Evolutionary conservation across 2,888 invertebrate genomes (phyloP).

Genomic region (Tachina fera): DNA sequence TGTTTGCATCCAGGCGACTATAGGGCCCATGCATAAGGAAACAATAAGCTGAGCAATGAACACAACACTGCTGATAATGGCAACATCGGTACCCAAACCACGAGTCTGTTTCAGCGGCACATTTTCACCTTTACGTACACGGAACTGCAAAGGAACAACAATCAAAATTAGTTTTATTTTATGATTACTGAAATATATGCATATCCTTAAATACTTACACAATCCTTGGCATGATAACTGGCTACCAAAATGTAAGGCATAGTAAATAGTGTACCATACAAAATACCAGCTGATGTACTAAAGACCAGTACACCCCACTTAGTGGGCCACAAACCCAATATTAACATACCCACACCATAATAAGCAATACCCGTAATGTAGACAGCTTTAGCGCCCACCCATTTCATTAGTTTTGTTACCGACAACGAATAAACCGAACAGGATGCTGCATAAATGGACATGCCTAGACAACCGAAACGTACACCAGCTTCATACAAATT

Average conservation of each 20-base stretch:
- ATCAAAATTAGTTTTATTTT: neutral
- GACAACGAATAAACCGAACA: conserved; percentile 82
- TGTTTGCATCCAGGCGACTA: conserved; percentile 79
- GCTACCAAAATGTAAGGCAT: conserved; percentile 83
- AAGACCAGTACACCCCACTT: conserved; percentile 82
- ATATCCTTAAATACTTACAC: conserved; percentile 77
- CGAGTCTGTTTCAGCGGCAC: conserved; percentile 81
- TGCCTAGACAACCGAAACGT: conserved; percentile 83
- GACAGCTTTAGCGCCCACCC: conserved; percentile 79
- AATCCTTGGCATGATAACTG: conserved; percentile 82
- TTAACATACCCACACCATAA: conserved; percentile 82
- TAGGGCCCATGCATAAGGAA: conserved; percentile 80
- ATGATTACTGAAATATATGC: neutral
- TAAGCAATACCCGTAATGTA: conserved; percentile 81
- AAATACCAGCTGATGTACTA: conserved; percentile 82
- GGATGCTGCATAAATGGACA: conserved; percentile 83
- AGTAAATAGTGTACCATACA: conserved; percentile 83
- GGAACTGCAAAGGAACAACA: conserved; percentile 76
- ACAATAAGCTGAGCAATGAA: conserved; percentile 82
- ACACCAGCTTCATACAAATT: conserved; percentile 81
- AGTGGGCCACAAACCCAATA: conserved; percentile 82
- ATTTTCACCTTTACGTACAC: conserved; percentile 79
- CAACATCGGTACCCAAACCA: conserved; percentile 83
- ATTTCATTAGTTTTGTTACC: conserved; percentile 81
- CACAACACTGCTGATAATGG: conserved; percentile 83